phyloP scores from a whole-genome alignment of 2,797 vertebrate genomes.

The Helarctos malayanus region DNA sequence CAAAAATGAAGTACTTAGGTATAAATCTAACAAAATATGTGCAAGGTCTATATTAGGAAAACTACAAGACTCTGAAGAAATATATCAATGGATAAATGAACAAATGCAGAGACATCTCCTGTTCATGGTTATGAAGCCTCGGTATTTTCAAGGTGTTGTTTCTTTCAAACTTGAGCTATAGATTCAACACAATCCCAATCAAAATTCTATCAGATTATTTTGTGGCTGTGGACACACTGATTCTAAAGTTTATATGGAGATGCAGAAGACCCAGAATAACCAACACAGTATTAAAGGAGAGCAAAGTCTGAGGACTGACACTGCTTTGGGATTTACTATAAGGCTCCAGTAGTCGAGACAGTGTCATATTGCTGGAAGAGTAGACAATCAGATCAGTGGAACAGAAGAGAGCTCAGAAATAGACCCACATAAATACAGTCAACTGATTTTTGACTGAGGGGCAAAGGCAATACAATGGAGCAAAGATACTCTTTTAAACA shows the following conservation, averaged over 20 bases:
- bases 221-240: neutral
- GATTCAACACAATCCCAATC: neutral
- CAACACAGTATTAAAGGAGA: neutral
- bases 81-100: neutral
- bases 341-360: neutral
- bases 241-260: neutral
- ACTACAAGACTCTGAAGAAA: neutral
- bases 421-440: neutral
- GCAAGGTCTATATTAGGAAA: neutral
- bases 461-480: neutral
- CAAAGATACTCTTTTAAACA: neutral
- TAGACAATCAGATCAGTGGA: neutral
- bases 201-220: neutral
- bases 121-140: neutral
- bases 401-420: neutral
- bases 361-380: neutral
- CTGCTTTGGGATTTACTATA: neutral
- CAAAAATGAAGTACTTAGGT: neutral
- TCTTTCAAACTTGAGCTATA: neutral
- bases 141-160: neutral
- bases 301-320: neutral
- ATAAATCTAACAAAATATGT: neutral
- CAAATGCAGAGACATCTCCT: neutral
- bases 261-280: neutral
- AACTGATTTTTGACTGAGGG: neutral